These are phyloP conservation scores for Felis chaus DNA, from an alignment of 2,113 vertebrate genomes.

Conservation along the genomic window DNA sequence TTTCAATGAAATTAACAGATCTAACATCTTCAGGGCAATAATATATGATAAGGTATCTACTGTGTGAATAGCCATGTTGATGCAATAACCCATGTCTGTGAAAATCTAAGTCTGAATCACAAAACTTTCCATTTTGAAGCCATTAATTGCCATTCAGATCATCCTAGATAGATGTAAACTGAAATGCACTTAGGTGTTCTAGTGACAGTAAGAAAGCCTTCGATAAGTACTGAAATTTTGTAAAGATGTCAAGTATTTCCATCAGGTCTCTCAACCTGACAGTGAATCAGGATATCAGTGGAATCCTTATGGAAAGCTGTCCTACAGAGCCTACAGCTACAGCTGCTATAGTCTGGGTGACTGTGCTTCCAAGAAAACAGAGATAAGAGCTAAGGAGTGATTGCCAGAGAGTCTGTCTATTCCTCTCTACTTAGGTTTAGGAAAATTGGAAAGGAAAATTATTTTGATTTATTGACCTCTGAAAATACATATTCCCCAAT, in stretches of 20 bases:
- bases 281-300: neutral
- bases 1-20: neutral
- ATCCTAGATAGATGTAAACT: neutral
- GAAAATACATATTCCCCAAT: neutral
- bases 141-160: neutral
- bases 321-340: neutral
- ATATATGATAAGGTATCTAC: neutral
- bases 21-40: neutral
- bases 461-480: neutral
- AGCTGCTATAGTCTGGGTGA: accelerated
- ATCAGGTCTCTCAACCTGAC: neutral
- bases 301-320: neutral
- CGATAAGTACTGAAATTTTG: neutral
- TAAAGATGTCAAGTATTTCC: neutral
- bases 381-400: neutral
- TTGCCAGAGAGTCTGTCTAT: neutral
- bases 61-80: neutral
- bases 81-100: neutral
- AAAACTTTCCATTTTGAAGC: neutral
- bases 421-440: neutral
- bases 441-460: neutral
- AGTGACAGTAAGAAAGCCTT: neutral
- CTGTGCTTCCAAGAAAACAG: neutral
- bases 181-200: neutral
- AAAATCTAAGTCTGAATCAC: neutral